Percentiles rank a stretch among this genome's conserved stretches.
These are phyloP conservation scores for Percina caprodes DNA, from an alignment of 2,113 vertebrate genomes.

Conservation along the genomic window DNA sequence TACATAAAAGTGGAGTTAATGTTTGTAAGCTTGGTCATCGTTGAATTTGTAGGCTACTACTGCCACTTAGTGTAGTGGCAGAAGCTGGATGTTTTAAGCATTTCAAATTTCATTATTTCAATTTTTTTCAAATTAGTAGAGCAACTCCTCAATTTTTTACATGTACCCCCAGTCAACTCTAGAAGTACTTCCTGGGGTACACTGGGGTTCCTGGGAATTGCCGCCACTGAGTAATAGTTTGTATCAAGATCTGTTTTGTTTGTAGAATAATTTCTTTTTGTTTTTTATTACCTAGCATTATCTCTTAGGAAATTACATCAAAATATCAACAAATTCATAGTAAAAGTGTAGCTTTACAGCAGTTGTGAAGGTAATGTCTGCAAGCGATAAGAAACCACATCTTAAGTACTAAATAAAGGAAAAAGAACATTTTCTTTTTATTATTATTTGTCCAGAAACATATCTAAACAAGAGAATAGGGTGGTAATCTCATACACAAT, in stretches of 20 bases:
- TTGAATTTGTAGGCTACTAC: background rate
- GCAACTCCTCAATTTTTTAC: background rate
- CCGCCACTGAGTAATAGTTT: background rate
- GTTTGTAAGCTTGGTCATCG: background rate
- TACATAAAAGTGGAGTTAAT: background rate
- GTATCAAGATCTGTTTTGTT: background rate
- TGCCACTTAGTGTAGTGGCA: background rate
- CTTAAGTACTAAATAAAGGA: background rate
- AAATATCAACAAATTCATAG: background rate
- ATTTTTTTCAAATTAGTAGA: background rate
- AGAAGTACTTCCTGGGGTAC: background rate
- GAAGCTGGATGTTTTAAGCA: background rate
- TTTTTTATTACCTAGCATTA: background rate
- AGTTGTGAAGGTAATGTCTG: background rate
- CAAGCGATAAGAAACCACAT: background rate
- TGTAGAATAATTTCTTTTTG: background rate
- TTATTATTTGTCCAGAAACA: background rate
- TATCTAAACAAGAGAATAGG: background rate
- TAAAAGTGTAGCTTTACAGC: background rate
- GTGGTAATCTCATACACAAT: background rate
- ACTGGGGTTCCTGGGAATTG: background rate
- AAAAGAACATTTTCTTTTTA: too few relatives aligned
- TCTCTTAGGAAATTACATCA: background rate
- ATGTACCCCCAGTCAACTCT: background rate
- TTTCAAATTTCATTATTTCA: background rate